Conservation (phyloP, 2,797 vertebrate genomes). For the Ptychadena robeensis region DNA sequence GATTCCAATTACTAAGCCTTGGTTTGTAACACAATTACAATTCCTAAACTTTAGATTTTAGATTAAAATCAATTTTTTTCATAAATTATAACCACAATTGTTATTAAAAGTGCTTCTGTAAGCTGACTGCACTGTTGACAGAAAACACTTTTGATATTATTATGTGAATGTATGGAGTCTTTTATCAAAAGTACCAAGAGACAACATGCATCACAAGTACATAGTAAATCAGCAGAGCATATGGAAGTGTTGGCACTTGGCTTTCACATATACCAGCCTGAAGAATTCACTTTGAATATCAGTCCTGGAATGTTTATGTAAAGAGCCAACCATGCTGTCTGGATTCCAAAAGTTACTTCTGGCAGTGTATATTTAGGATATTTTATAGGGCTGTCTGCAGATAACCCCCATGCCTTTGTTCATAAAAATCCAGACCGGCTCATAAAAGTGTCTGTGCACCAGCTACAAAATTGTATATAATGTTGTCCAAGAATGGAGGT, state of each 20-base stretch:
- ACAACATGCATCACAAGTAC: background rate
- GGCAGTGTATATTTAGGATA: conserved; percentile 21
- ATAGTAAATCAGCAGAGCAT: background rate
- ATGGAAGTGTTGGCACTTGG: background rate
- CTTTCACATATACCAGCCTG: background rate
- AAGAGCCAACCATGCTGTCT: conserved; percentile 17
- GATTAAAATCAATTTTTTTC: background rate
- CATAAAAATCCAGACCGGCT: background rate
- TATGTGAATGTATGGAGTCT: background rate
- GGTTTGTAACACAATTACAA: background rate
- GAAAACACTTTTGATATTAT: background rate
- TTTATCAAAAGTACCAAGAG: background rate
- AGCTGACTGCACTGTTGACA: too few relatives aligned
- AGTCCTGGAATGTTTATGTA: conserved; percentile 6
- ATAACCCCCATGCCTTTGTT: background rate
- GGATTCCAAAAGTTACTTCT: conserved; percentile 59
- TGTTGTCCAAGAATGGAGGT: background rate
- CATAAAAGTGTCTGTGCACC: conserved; percentile 4
- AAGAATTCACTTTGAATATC: background rate
- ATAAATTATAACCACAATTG: background rate
- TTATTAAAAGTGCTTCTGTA: background rate
- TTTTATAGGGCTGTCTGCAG: conserved; percentile 21
- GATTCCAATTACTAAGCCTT: too few relatives aligned
- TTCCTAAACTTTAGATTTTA: background rate
- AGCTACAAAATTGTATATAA: background rate